Evolutionary conservation across 2,113 vertebrate species (phyloP).

Genomic region (Toxotes jaculatrix): DNA sequence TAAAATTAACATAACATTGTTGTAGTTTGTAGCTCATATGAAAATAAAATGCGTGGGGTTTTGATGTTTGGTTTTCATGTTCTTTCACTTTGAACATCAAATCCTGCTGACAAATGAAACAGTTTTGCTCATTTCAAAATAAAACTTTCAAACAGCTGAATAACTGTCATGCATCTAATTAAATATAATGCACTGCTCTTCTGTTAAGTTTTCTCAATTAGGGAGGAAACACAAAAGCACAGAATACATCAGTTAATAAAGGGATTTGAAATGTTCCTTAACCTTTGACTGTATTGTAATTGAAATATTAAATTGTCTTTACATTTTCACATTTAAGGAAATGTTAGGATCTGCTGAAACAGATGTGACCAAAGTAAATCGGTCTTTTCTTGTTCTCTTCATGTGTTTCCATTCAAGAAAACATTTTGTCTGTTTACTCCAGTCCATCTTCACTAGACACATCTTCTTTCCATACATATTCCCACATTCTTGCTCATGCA

Average conservation of each 20-base stretch:
- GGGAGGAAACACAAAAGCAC: neutral
- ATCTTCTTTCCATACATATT: neutral
- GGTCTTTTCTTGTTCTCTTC: neutral
- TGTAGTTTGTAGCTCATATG: conserved; percentile 14
- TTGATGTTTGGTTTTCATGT: conserved; percentile 50
- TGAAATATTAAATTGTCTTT: neutral
- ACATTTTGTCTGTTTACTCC: neutral
- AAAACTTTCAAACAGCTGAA: conserved; percentile 18
- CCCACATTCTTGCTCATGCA: conserved; percentile 27
- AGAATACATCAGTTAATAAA: neutral
- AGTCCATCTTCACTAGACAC: neutral
- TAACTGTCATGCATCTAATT: neutral
- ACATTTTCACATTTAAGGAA: neutral
- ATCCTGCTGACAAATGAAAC: conserved; percentile 18
- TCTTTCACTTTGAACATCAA: conserved; percentile 39
- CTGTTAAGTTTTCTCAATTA: neutral
- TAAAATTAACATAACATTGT: conserved; percentile 49
- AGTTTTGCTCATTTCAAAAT: conserved; percentile 33
- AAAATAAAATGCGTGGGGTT: conserved; percentile 1
- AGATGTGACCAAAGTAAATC: neutral
- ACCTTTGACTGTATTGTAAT: neutral
- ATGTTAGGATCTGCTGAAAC: neutral
- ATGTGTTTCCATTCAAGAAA: neutral
- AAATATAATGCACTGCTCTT: neutral
- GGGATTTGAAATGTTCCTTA: neutral